Evolutionary conservation across 92 coral and sea anemone species (phyloP).

Genomic region (Siderastrea radians): DNA sequence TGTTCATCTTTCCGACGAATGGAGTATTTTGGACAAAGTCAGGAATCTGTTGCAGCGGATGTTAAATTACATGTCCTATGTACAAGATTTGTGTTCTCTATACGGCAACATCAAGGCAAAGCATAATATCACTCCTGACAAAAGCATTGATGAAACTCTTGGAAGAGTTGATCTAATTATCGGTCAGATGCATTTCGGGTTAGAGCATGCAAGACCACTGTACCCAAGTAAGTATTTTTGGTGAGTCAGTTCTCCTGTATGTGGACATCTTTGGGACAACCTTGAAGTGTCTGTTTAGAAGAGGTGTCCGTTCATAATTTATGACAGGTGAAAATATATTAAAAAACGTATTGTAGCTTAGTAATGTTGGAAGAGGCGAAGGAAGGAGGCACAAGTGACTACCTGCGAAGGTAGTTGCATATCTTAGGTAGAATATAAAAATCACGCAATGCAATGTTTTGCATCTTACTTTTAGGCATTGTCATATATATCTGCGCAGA

Average conservation of each 20-base stretch:
- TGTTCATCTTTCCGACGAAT: not conserved
- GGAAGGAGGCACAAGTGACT: too few species aligned
- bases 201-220: slow-evolving; percentile 42
- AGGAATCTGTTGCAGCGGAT: slow-evolving; percentile 24
- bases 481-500: too few species aligned
- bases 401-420: too few species aligned
- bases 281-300: not conserved
- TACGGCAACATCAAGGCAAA: slow-evolving; percentile 27
- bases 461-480: too few species aligned
- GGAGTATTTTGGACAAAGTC: slow-evolving; percentile 29
- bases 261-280: too few species aligned
- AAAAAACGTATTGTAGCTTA: too few species aligned
- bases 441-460: too few species aligned
- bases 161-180: slow-evolving; percentile 49
- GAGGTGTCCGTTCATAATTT: not conserved
- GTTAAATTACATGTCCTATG: not conserved
- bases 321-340: too few species aligned
- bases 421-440: too few species aligned
- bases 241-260: too few species aligned
- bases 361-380: too few species aligned
- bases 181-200: slow-evolving; percentile 15
- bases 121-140: slow-evolving; percentile 59
- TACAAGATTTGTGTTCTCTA: not conserved
- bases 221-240: slow-evolving; percentile 25
- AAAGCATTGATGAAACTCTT: slow-evolving; percentile 50